Evolutionary conservation across 2,797 vertebrate genomes (phyloP).

Genomic region (Rhinoraja longicauda): DNA sequence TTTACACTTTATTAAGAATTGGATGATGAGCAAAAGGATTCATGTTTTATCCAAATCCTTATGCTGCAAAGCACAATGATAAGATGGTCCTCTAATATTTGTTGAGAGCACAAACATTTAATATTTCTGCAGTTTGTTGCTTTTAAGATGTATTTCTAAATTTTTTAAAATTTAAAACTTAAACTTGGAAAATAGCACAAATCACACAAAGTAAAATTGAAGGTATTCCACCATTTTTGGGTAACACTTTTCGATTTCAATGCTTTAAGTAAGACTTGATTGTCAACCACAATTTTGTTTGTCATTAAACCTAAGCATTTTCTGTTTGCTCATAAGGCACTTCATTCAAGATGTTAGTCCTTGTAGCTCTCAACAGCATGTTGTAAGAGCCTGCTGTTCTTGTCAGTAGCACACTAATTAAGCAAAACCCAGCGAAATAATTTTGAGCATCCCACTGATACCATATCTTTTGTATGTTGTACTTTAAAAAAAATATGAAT

Average conservation of each 20-base stretch:
- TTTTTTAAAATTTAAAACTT: neutral
- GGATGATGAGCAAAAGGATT: neutral
- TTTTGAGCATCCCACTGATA: neutral
- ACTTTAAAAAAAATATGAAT: neutral
- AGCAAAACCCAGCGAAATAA: neutral
- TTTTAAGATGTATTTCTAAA: slow-evolving; percentile 21
- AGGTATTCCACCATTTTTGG: neutral
- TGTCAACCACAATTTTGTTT: slow-evolving; percentile 42
- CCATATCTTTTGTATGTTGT: slow-evolving; percentile 6
- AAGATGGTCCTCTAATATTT: neutral
- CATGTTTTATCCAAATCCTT: neutral
- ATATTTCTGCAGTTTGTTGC: slow-evolving; percentile 5
- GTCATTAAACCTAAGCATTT: slow-evolving; percentile 48
- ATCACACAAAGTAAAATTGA: slow-evolving; percentile 51
- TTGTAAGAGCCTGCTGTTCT: neutral
- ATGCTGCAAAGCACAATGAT: neutral
- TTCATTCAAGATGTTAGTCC: neutral
- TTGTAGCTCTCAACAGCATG: neutral
- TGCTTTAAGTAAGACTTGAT: neutral
- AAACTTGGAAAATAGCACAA: slow-evolving; percentile 60
- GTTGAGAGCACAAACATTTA: slow-evolving; percentile 23
- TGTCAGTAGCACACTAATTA: slow-evolving; percentile 23
- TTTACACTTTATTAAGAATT: neutral
- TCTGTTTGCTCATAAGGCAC: neutral
- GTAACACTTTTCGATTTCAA: neutral